phyloP scores from a whole-genome alignment of 2,888 invertebrate species.

The Platycheirus rosarum region DNA sequence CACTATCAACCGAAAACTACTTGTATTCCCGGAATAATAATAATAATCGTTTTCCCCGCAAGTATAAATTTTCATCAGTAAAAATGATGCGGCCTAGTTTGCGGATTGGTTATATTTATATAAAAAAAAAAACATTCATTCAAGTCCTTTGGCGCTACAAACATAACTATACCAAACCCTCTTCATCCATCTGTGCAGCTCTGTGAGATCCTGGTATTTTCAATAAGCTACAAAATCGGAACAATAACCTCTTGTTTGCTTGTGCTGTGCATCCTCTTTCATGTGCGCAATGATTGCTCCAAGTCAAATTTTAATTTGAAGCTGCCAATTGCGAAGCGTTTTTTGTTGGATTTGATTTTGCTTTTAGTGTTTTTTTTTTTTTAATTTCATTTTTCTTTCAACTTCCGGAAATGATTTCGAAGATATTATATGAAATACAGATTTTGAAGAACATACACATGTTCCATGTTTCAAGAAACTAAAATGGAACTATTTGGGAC shows the following conservation, averaged over 20 bases:
- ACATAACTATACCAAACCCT: too few species aligned
- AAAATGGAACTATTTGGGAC: too few species aligned
- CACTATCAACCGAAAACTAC: slow-evolving; percentile 52
- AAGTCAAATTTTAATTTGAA: slow-evolving; percentile 62
- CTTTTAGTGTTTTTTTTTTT: slow-evolving; percentile 14
- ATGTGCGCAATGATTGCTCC: slow-evolving; percentile 32
- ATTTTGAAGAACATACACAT: not conserved
- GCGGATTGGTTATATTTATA: slow-evolving; percentile 1
- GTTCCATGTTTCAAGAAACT: too few species aligned
- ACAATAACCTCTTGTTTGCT: slow-evolving; percentile 55
- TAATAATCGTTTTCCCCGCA: slow-evolving; percentile 40
- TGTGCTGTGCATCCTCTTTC: slow-evolving; percentile 8
- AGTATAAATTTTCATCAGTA: slow-evolving; percentile 53
- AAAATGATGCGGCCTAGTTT: slow-evolving; percentile 56
- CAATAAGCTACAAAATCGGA: slow-evolving; percentile 58
- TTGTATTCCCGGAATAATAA: slow-evolving; percentile 54
- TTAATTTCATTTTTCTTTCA: slow-evolving; percentile 28
- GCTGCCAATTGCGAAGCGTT: slow-evolving; percentile 43
- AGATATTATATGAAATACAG: slow-evolving; percentile 4
- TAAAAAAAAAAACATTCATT: slow-evolving; percentile 2
- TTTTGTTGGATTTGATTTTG: not conserved
- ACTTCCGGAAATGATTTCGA: slow-evolving; percentile 25
- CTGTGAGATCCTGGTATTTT: slow-evolving; percentile 25
- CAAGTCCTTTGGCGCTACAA: slow-evolving; percentile 3
- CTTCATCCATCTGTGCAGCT: slow-evolving; percentile 4